Conservation (phyloP, 2,888 invertebrate genomes). For the Drosophila suboccidentalis region DNA sequence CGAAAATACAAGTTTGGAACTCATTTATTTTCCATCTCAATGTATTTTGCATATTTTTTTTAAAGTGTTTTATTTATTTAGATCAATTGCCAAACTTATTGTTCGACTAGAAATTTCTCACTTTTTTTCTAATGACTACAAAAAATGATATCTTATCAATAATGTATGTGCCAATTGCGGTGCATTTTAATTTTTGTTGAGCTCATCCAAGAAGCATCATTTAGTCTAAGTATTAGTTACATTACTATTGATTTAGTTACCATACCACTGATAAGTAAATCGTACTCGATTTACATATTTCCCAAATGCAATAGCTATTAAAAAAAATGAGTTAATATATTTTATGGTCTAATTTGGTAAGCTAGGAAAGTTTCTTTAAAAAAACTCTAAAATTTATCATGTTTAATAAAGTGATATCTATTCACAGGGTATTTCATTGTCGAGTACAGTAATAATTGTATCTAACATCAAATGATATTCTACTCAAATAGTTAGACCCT, state of each 20-base stretch:
- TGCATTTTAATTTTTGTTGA: not conserved
- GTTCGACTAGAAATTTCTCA: no score
- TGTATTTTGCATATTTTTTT: not conserved
- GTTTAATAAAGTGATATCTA: no score
- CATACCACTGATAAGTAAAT: not conserved
- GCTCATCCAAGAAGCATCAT: not conserved
- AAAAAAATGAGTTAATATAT: not conserved
- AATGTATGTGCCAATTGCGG: not conserved
- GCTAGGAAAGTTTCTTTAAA: not conserved
- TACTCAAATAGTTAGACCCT: no score
- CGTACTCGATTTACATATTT: not conserved
- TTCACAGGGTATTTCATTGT: no score
- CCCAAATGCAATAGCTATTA: not conserved
- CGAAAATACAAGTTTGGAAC: not conserved
- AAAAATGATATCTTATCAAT: not conserved
- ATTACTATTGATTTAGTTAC: no score
- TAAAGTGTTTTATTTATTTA: not conserved
- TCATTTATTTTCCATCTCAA: not conserved
- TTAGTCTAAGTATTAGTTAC: not conserved
- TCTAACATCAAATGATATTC: not conserved
- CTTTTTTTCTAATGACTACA: not conserved
- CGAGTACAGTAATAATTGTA: not conserved
- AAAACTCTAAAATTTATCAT: no score
- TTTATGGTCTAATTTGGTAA: no score
- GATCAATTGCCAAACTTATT: no score